Base-by-base conservation (phyloP, 92 coral and sea anemone species). In the Isaurus tuberculatus region DNA sequence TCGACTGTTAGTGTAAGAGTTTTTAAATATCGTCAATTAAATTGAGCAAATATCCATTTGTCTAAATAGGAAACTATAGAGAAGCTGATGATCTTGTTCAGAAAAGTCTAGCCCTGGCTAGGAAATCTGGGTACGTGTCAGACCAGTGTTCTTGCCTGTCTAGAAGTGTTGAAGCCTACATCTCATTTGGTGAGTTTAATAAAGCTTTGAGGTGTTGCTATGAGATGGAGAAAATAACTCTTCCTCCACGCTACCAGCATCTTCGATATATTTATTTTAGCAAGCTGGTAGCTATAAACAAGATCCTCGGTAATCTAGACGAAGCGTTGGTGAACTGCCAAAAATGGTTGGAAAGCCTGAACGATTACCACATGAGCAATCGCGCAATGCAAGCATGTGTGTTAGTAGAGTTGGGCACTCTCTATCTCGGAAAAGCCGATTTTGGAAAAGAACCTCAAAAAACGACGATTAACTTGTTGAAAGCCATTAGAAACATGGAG, bases 231-330 rank as follows among this genome's bases (percentile, higher is more conserved):
- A 48, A 75, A 36, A 10, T 75, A 27, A 17, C 51, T 31, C 44
- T n/a, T 11, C n/a, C 81, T 53, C 67, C 42, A 17, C 69, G 68
- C 46, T 55, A 53, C 32, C 81, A 68, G 25, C 81, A 75, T 20
- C 48, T 75, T 63, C 48, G 33, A 75, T 75, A 75, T 20, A 19
- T 14, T 5, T 29, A 67, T 8, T 75, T 75, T 43, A 55, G 32
- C 25, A 60, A n/a, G 5, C 25, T 75, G 23, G 19, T 27, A 57
- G 19, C 4, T 20, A 46, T 75, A 34, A 28, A 75, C 66, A 75
- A 75, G 55, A 1, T 0, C 16, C 22, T 75, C 8, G 69, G 81
- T 1, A 75, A 75, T 75, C 2, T 75, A 29, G 20, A 57, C 33
- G 69, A 75, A 23, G 81, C 81, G 19, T 68, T 75, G 48, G n/a